phyloP scores from a whole-genome alignment of 2,113 vertebrate genomes.

The Etheostoma spectabile region DNA sequence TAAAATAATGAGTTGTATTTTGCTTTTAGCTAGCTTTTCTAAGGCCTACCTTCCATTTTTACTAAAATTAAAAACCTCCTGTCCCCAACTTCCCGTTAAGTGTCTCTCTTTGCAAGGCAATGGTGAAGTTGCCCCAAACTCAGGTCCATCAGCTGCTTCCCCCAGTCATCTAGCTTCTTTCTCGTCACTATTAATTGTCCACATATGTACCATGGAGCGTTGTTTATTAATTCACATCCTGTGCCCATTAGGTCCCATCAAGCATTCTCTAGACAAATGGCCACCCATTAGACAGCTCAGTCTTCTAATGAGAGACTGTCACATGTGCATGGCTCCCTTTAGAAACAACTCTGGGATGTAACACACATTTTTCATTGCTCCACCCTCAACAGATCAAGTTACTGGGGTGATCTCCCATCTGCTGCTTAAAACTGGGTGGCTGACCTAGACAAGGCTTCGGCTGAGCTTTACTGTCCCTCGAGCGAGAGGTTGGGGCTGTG shows the following conservation, averaged over 20 bases:
- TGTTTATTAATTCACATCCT: conserved; percentile 82
- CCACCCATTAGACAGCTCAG: conserved; percentile 63
- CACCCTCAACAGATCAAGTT: neutral
- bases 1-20: conserved; percentile 37
- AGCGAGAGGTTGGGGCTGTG: no score
- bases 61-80: conserved; percentile 49
- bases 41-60: conserved; percentile 6
- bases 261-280: conserved; percentile 70
- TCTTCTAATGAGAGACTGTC: conserved; percentile 56
- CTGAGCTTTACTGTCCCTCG: no score
- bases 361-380: conserved; percentile 25
- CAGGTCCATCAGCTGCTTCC: conserved; percentile 22
- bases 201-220: conserved; percentile 60
- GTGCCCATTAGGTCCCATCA: conserved; percentile 75
- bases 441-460: no score
- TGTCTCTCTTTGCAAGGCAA: conserved; percentile 24
- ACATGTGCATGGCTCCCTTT: conserved; percentile 11
- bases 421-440: neutral
- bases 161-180: conserved; percentile 66
- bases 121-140: conserved; percentile 26
- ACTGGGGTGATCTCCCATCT: conserved; percentile 21
- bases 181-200: conserved; percentile 79
- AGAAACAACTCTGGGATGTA: conserved; percentile 50
- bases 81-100: conserved; percentile 29
- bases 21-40: conserved; percentile 12